Percentiles rank a stretch among this genome's conserved stretches.
These are phyloP conservation scores for Oreochromis niloticus DNA, from an alignment of 2,113 vertebrate species.

Conservation along the genomic window DNA sequence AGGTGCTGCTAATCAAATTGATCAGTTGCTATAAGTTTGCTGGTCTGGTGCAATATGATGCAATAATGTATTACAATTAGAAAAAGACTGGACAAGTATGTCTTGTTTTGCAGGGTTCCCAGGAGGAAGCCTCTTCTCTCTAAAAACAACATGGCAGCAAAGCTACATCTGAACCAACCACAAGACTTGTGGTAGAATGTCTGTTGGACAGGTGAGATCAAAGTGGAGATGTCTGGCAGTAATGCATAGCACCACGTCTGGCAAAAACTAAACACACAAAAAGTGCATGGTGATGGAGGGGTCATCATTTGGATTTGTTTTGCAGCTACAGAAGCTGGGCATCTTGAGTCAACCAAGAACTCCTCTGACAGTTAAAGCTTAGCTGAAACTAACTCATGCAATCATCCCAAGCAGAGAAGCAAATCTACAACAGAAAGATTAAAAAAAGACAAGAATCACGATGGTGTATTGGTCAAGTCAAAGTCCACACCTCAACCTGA, in stretches of 20 bases:
- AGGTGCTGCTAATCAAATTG: not conserved
- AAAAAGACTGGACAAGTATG: not conserved
- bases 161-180: not conserved
- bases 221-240: not conserved
- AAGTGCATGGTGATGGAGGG: not conserved
- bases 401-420: not conserved
- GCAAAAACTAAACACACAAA: not conserved
- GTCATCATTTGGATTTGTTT: not conserved
- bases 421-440: not conserved
- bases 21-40: not conserved
- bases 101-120: not conserved
- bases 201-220: not conserved
- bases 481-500: not conserved
- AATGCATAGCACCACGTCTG: not conserved
- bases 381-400: not conserved
- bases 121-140: not conserved
- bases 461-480: not conserved
- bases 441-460: not conserved
- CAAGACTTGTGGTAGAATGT: not conserved
- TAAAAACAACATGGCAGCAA: not conserved
- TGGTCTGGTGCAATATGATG: not conserved
- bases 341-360: not conserved
- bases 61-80: not conserved
- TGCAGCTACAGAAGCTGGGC: not conserved
- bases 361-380: not conserved